A percentile compares a stretch with the other conserved stretches of the same genome.
Conservation (phyloP, 2,113 vertebrate species). For the Salvator merianae region DNA sequence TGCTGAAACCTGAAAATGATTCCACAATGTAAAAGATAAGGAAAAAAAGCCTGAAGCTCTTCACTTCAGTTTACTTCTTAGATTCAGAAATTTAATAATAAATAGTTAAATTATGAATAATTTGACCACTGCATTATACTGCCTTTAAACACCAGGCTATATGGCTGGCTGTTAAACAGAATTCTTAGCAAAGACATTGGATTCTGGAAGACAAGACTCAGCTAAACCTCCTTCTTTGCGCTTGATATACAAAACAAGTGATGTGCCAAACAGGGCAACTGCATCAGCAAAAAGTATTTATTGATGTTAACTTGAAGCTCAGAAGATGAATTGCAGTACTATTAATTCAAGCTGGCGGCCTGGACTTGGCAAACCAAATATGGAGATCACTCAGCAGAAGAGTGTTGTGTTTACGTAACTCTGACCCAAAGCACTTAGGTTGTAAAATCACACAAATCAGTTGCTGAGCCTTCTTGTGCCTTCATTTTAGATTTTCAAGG, state of each 20-base stretch:
- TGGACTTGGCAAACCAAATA: conserved; percentile 41
- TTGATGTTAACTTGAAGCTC: conserved; percentile 37
- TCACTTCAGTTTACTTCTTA: neutral
- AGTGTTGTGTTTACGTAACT: conserved; percentile 40
- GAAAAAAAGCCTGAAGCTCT: too few relatives aligned
- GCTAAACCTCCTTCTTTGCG: neutral
- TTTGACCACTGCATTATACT: too few relatives aligned
- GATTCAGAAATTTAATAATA: too few relatives aligned
- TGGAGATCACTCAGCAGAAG: conserved; percentile 23
- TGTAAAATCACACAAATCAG: conserved; percentile 45
- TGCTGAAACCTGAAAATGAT: too few relatives aligned
- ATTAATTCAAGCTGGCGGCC: conserved; percentile 50
- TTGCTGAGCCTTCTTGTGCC: conserved; percentile 35
- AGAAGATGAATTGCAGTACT: conserved; percentile 48
- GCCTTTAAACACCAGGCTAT: too few relatives aligned
- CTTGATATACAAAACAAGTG: neutral
- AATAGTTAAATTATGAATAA: neutral
- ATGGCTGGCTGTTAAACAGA: neutral
- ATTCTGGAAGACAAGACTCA: neutral
- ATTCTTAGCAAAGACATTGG: neutral
- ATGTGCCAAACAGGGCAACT: conserved; percentile 23
- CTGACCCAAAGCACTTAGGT: conserved; percentile 39
- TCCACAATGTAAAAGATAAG: too few relatives aligned
- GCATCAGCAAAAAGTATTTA: conserved; percentile 37
- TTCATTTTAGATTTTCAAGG: neutral